Evolutionary conservation across 2,888 invertebrate genomes (phyloP).

Genomic region (Onthophagus sagittarius): DNA sequence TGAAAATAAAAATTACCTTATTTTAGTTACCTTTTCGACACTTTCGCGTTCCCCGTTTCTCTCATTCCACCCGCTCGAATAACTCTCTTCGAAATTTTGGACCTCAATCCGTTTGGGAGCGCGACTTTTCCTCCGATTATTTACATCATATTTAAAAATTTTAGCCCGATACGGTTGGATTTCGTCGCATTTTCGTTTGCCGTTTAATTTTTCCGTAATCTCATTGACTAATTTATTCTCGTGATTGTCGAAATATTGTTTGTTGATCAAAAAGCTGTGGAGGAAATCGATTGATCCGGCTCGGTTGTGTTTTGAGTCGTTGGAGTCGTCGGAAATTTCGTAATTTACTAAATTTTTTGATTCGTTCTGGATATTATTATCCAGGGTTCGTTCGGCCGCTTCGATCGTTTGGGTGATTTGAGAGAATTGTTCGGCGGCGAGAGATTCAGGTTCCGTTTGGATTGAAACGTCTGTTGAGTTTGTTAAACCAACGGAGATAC

Average conservation of each 20-base stretch:
- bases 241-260: conserved; percentile 36
- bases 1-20: no score
- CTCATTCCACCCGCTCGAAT: conserved; percentile 5
- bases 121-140: conserved; percentile 45
- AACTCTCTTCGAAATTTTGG: not conserved
- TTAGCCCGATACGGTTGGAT: conserved; percentile 33
- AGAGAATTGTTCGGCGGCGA: conserved; percentile 9
- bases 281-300: not conserved
- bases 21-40: conserved; percentile 12
- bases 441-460: conserved; percentile 34
- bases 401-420: conserved; percentile 6
- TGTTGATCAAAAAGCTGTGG: conserved; percentile 18
- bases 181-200: conserved; percentile 39
- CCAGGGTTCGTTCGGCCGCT: conserved; percentile 26
- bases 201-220: conserved; percentile 40
- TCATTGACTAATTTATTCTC: conserved; percentile 42
- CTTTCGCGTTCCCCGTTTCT: not conserved
- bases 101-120: conserved; percentile 36
- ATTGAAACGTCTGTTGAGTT: conserved; percentile 38
- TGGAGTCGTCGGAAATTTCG: conserved; percentile 35
- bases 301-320: conserved; percentile 26
- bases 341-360: conserved; percentile 39
- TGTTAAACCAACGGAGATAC: conserved; percentile 47
- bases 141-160: conserved; percentile 39
- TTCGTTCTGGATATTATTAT: no score